Conservation (phyloP, 2,797 vertebrate genomes). For the Squalus acanthias region DNA sequence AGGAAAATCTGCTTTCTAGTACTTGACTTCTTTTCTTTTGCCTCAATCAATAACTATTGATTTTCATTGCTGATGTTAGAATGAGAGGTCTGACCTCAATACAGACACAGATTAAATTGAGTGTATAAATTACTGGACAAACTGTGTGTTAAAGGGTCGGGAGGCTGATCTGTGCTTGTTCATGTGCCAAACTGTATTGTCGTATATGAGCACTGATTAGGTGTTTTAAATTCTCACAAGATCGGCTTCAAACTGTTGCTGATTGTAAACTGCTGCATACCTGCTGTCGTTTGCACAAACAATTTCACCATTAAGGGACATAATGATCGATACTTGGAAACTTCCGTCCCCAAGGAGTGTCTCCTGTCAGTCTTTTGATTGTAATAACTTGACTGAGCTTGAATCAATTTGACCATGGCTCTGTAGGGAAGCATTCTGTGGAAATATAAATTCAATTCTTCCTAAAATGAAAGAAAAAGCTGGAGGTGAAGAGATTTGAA, state of each 20-base stretch:
- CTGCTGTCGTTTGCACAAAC: neutral
- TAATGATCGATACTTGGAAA: neutral
- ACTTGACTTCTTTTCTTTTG: neutral
- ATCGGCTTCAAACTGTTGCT: neutral
- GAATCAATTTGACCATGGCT: neutral
- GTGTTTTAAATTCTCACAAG: neutral
- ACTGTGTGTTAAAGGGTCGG: neutral
- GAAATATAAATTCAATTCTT: neutral
- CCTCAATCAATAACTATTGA: neutral
- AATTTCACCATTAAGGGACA: neutral
- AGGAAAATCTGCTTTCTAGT: neutral
- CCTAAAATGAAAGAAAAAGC: neutral
- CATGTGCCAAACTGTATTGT: neutral
- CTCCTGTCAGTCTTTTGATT: neutral
- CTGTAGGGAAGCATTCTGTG: neutral
- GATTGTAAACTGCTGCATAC: neutral
- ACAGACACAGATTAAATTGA: neutral
- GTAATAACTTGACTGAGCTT: neutral
- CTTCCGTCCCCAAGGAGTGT: neutral
- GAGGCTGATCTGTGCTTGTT: neutral
- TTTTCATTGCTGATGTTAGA: neutral
- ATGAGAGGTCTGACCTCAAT: neutral
- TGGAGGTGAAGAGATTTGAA: neutral
- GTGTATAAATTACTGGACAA: neutral
- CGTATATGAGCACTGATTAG: neutral